Conservation (phyloP, 2,888 invertebrate species). For the Apamea epomidion region DNA sequence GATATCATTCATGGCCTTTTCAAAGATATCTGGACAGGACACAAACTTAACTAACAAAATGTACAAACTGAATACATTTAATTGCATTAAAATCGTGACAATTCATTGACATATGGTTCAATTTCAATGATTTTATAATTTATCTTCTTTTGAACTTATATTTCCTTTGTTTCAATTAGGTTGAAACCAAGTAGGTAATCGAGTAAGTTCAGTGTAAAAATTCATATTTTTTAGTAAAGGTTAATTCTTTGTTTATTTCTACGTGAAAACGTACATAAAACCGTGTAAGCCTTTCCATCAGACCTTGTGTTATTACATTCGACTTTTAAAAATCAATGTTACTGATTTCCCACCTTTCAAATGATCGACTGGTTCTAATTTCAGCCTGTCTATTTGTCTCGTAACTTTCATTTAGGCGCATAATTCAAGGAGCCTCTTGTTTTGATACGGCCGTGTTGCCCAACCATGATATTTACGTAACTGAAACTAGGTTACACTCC, state of each 20-base stretch:
- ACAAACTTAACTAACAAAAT: slow-evolving; percentile 27
- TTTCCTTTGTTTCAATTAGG: background rate
- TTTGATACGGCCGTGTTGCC: slow-evolving; percentile 57
- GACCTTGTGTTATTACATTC: background rate
- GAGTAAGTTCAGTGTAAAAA: background rate
- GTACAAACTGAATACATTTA: slow-evolving; percentile 25
- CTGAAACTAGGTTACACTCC: slow-evolving; percentile 73
- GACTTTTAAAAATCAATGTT: background rate
- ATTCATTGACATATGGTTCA: background rate
- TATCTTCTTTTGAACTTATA: background rate
- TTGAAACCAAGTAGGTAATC: background rate
- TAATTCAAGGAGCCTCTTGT: slow-evolving; percentile 39
- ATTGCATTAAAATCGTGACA: slow-evolving; percentile 11
- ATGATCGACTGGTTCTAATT: background rate
- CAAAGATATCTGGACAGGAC: slow-evolving; percentile 61
- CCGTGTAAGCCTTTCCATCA: background rate
- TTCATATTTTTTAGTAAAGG: too few relatives aligned
- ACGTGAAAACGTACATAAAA: background rate
- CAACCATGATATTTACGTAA: slow-evolving; percentile 75
- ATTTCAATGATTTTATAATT: background rate
- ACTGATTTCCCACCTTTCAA: background rate
- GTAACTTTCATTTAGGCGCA: slow-evolving; percentile 1
- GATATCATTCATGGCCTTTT: slow-evolving; percentile 66
- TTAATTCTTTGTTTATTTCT: background rate
- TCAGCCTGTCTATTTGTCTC: background rate